phyloP scores from a whole-genome alignment of 2,797 vertebrate genomes.

The Furcifer pardalis region DNA sequence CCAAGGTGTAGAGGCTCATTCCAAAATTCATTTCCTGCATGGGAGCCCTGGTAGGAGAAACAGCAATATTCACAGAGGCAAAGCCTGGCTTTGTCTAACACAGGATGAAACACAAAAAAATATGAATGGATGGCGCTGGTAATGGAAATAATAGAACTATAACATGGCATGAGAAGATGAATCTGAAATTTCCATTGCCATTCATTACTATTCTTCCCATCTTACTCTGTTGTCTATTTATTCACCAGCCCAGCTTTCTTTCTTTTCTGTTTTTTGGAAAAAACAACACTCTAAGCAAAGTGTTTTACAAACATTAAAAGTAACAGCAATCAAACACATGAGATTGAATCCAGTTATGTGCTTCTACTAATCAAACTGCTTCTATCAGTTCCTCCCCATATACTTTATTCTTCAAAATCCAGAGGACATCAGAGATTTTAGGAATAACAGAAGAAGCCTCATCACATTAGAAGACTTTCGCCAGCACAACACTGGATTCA shows the following conservation, averaged over 20 bases:
- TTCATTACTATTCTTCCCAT: neutral
- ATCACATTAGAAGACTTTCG: neutral
- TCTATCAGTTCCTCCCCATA: neutral
- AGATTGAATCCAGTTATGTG: neutral
- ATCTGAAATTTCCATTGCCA: neutral
- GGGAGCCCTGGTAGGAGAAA: slow-evolving; percentile 73
- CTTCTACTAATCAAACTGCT: neutral
- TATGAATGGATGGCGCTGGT: neutral
- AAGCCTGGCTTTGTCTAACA: neutral
- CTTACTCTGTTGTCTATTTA: neutral
- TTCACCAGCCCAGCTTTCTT: neutral
- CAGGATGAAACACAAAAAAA: neutral
- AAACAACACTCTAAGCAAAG: neutral
- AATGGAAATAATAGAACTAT: neutral
- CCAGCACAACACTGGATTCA: neutral
- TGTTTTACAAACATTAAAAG: neutral
- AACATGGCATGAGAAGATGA: neutral
- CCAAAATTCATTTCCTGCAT: slow-evolving; percentile 88
- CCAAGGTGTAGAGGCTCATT: slow-evolving; percentile 80
- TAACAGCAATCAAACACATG: neutral
- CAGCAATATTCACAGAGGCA: neutral
- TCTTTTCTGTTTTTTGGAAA: neutral
- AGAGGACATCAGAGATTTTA: neutral
- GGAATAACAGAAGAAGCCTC: neutral
- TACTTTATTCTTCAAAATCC: neutral